Conservation (phyloP, 2,888 invertebrate species). For the Pasiphila rectangulata region DNA sequence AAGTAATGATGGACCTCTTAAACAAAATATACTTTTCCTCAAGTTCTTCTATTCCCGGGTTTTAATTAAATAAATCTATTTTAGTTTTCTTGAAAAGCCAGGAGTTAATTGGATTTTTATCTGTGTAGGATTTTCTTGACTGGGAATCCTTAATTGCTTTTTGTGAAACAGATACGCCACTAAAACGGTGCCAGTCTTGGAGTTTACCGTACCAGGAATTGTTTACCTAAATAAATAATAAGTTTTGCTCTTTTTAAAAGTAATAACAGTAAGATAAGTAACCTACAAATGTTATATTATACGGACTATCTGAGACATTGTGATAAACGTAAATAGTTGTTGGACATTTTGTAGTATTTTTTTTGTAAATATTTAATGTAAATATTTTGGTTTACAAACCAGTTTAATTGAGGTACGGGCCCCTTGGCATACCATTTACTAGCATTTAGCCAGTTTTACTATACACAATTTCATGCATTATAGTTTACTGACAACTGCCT, state of each 20-base stretch:
- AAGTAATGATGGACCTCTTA: constrained; percentile 26
- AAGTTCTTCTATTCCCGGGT: constrained; percentile 7
- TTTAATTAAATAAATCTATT: constrained; percentile 19
- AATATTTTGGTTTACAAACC: background rate
- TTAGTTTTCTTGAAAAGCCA: constrained; percentile 16
- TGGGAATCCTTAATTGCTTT: constrained; percentile 23
- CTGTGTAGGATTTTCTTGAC: constrained; percentile 22
- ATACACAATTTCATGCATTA: constrained; percentile 12
- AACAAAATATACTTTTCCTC: constrained; percentile 7
- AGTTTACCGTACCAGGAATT: background rate
- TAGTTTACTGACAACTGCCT: constrained; percentile 47
- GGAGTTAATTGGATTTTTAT: constrained; percentile 28
- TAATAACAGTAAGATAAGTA: no score
- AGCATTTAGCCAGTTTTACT: no score
- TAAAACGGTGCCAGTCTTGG: constrained; percentile 1
- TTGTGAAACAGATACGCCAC: constrained; percentile 19
- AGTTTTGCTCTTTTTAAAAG: no score
- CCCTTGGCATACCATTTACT: no score
- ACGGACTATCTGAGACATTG: no score
- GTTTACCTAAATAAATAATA: background rate
- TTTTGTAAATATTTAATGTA: no score
- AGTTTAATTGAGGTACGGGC: no score
- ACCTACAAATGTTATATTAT: no score
- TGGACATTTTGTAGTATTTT: no score
- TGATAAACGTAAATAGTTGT: no score